These are phyloP conservation scores for Chloroclystis v-ata DNA, from an alignment of 2,888 invertebrate genomes.

Conservation along the genomic window DNA sequence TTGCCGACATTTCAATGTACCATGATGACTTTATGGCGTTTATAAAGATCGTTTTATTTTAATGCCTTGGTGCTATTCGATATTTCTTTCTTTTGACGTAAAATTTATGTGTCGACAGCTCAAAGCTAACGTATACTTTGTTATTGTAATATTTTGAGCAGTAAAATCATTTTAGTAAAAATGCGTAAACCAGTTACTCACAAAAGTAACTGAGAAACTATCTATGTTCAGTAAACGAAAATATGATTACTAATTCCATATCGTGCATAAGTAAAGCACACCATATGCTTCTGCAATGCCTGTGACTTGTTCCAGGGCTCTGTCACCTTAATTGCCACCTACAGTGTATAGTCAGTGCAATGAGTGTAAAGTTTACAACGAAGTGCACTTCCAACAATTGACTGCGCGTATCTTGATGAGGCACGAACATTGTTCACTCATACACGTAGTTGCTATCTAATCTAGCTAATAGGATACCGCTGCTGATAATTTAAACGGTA, in stretches of 20 bases:
- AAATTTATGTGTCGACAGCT: no score
- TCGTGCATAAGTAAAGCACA: no score
- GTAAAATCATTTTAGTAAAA: no score
- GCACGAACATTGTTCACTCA: constrained; percentile 45
- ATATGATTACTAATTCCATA: no score
- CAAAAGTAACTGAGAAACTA: no score
- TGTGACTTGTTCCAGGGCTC: no score
- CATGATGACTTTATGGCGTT: constrained; percentile 6
- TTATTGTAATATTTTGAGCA: no score
- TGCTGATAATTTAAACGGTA: constrained; percentile 14
- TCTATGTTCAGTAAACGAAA: no score
- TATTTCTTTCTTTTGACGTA: not conserved
- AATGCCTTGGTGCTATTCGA: not conserved
- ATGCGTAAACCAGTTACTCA: no score
- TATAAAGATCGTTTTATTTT: constrained; percentile 2
- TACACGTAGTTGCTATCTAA: constrained; percentile 14
- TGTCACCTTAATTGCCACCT: constrained; percentile 38
- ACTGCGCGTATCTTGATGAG: constrained; percentile 47
- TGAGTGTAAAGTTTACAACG: constrained; percentile 36
- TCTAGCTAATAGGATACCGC: constrained; percentile 3
- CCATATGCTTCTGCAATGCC: no score
- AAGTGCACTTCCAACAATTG: constrained; percentile 62
- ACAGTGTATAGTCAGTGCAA: constrained; percentile 37
- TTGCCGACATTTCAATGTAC: constrained; percentile 23
- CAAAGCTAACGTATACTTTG: no score